Conservation (phyloP, 2,888 invertebrate genomes). For the Sphaeridia pumilis region DNA sequence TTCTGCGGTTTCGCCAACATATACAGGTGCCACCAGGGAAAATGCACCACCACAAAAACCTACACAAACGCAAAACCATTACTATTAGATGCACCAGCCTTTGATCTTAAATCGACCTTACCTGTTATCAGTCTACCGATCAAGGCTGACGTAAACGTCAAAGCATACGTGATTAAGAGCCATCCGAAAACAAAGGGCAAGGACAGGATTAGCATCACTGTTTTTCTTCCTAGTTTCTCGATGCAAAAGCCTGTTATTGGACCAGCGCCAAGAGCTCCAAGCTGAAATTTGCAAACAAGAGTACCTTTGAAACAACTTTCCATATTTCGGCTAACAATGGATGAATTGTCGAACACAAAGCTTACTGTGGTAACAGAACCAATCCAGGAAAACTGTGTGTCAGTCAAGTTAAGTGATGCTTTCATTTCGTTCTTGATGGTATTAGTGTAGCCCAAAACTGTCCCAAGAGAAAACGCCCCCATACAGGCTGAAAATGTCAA, state of each 20-base stretch:
- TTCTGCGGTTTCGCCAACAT: conserved; percentile 79
- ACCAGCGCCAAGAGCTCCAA: conserved; percentile 27
- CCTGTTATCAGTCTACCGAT: conserved; percentile 71
- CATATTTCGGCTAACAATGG: neutral
- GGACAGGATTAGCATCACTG: conserved; percentile 28
- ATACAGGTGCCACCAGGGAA: conserved; percentile 71
- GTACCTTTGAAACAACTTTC: neutral
- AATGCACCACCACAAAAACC: conserved; percentile 38
- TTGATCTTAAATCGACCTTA: conserved; percentile 38
- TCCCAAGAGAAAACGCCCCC: conserved; percentile 30
- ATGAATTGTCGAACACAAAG: neutral
- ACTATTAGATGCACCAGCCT: neutral
- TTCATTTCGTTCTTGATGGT: conserved; percentile 19
- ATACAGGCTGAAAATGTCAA: conserved; percentile 21
- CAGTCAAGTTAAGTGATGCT: conserved; percentile 4
- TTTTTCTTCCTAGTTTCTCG: conserved; percentile 28
- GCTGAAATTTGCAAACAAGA: conserved; percentile 7
- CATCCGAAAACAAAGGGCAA: conserved; percentile 49
- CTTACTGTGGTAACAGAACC: conserved; percentile 44
- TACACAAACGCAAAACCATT: conserved; percentile 1
- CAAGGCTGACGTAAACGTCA: conserved; percentile 58
- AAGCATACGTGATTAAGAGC: conserved; percentile 66
- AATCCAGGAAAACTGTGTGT: conserved; percentile 46
- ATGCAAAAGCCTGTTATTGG: conserved; percentile 25
- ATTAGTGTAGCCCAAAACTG: conserved; percentile 24